Evolutionary conservation across 2,797 vertebrate species (phyloP).

Genomic region (Peromyscus attwateri): DNA sequence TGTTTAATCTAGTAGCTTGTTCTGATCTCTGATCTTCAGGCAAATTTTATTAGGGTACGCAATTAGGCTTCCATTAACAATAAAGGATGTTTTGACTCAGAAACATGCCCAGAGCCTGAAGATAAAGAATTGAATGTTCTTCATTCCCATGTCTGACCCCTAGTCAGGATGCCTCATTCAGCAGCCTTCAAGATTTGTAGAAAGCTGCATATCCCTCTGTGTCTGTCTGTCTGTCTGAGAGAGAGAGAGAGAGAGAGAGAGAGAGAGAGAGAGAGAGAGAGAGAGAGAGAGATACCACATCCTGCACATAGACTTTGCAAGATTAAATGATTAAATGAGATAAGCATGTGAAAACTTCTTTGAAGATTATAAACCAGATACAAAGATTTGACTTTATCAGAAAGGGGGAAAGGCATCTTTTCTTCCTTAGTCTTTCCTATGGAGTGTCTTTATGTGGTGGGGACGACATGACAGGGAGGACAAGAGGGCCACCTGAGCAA

Average conservation of each 20-base stretch:
- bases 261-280: no score
- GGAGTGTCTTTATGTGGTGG: neutral
- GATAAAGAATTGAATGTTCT: neutral
- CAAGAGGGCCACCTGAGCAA: neutral
- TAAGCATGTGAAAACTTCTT: neutral
- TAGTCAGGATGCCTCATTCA: neutral
- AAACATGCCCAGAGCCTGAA: neutral
- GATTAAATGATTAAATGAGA: conserved; percentile 5
- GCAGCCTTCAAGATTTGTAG: neutral
- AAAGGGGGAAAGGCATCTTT: neutral
- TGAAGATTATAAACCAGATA: neutral
- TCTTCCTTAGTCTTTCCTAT: neutral
- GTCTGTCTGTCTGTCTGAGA: neutral
- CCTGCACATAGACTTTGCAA: neutral
- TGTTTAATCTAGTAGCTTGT: no score
- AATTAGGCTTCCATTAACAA: neutral
- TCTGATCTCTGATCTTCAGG: no score
- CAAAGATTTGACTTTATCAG: neutral
- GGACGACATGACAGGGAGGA: neutral
- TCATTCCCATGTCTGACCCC: neutral
- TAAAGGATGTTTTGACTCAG: neutral
- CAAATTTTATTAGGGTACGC: no score
- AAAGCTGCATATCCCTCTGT: neutral
- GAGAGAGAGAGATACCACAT: neutral
- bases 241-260: no score